Evolutionary conservation across 2,888 invertebrate species (phyloP), one percentile per base, ranked within the genome.

Genomic region (Diadegma fenestrale): DNA sequence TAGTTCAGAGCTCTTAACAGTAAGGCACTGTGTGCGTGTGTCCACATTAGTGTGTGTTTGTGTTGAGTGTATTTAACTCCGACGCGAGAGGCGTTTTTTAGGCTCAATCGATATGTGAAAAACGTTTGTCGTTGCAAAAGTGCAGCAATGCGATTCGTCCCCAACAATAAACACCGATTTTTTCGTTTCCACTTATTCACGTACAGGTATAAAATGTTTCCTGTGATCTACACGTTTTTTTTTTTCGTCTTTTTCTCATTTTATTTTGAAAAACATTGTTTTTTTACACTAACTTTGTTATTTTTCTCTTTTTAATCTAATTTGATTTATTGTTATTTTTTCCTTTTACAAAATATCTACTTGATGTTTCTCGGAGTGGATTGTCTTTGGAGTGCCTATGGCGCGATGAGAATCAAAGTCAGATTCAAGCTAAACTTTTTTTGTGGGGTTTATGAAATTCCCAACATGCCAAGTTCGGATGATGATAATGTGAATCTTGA

Each of bases 1-100:
- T 64, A 22, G 54, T 54, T 45, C 63, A 48, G 66, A 61, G 61
- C n/a, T 80, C 81, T 76, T 51, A 45, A 61, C 30, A 76, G 82
- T 85, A 85, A 85, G 85, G 85, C 85, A 85, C 85, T 85, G 80
- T 69, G 85, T 85, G 85, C 76, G 48, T 83, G 64, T 76, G 22
- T 41, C 17, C n/a, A 30, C n/a, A 37, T 8, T 37, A 37, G 48
- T 66, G 17, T 51, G 33, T 14, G 45, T 63, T 7, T 54, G 22
- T 61, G 0, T 75, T 37, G 4, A 8, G 37, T 80, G 54, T 54
- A 12, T 69, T 45, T 58, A 17, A 45, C 51, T 82, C 75, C 54
- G 68, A 80, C 66, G 76, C 63, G 63, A 71, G 81, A 78, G n/a
- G 72, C 73, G 63, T 71, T 73, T 33, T 63, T 19, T 54, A 76